Evolutionary conservation across 2,113 vertebrate species (phyloP), one percentile per base, ranked within the genome.

Genomic region (Rhinogobius similis): DNA sequence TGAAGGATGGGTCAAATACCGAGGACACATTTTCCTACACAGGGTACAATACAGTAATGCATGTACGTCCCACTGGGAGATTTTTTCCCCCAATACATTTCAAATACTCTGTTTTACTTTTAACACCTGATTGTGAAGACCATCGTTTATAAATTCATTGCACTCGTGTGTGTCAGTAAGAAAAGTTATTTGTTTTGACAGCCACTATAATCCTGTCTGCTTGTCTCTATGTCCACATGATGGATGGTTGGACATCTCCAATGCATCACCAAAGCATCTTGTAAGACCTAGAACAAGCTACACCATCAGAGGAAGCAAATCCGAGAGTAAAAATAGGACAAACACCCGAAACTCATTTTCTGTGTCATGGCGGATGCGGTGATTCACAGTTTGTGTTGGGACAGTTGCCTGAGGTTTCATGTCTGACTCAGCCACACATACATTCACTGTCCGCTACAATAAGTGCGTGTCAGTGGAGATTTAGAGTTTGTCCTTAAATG

Each of bases 401-500:
- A 27, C 38, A 43, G 24, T 14, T 23, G 24, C 65, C 56, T 12
- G 65, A 70, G 23, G 18, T 55, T 70, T 41, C 63, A 20, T 55
- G 39, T 69, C 9, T 67, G 32, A 64, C 71, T 39, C 56, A 65
- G 18, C 7, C 67, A 50, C 27, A 16, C 67, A 59, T n/a, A 39
- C 58, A 50, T 43, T 26, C 41, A 48, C 26, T 10, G 5, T 16
- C n/a, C 21, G 44, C 32, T 65, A 0, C n/a, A 18, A 72, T 82
- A n/a, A 12, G 65, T 24, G 2, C 38, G 58, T 63, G 68, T 78
- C 77, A 73, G 0, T 0, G 32, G 52, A 55, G 66, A 83, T 81
- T 85, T 58, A 65, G 43, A 20, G 21, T 67, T 72, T 63, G 24
- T 68, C 21, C 59, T 43, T 6, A 62, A 79, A 78, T 65, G 72